Evolutionary conservation across 64 coral and sea anemone species (phyloP), one percentile per base, ranked within the genome.

Genomic region (Pocillopora verrucosa): DNA sequence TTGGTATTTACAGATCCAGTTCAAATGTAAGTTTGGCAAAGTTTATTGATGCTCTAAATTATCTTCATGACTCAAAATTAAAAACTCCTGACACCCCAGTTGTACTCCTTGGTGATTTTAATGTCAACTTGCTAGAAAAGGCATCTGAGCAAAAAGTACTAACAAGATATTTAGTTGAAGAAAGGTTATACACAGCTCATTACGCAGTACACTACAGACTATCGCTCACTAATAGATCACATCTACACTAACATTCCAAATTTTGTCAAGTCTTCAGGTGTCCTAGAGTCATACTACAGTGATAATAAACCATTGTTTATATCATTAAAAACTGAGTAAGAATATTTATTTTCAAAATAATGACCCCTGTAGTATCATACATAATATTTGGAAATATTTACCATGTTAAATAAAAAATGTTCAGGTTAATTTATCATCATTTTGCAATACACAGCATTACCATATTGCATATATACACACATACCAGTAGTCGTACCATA

Each of bases 301-400:
- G 80, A 91, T 84, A 69, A 91, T 82, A 91, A 91, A 34, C 80
- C 89, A 64, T n/a, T 84, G 36, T 91, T 84, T 82, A 34, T 90
- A 36, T 63, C 58, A 17, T 87, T 87, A 5, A 87, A 56, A 87
- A 87, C 85, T 87, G 37, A 58, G 70, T 87, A 36, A 75, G 20
- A 87, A 87, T 20, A 75, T 87, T 1, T 5, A 87, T 74, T 87
- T 74, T 13, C 4, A 73, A 30, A 87, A 87, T 72, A 87, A 87
- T 87, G 65, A 87, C 7, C 70, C 38, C 6, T 73, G 14, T 38
- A 87, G 85, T 58, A 87, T 87, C 9, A 87, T 87, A 87, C 36
- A 74, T 87, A 58, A 87, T 57, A 87, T 87, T 87, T 87, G 36
- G 45, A 74, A 87, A 87, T 4, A 87, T 45, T 87, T 74, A 41